A percentile compares a stretch with the other conserved stretches of the same genome.
Evolutionary conservation across 2,797 vertebrate genomes (phyloP).

Genomic region (Glossophaga mutica): DNA sequence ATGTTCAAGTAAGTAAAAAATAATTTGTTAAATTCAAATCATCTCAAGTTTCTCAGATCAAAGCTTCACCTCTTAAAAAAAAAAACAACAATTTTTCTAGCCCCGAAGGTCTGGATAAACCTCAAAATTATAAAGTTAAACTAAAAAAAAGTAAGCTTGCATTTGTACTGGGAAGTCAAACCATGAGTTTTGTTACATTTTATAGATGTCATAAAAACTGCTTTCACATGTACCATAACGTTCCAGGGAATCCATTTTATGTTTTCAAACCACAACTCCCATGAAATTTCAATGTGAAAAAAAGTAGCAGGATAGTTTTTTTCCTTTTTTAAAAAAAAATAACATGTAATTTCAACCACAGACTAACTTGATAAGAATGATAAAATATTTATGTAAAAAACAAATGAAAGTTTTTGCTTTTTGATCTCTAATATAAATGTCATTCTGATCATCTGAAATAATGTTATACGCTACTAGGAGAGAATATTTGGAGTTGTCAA

Average conservation of each 20-base stretch:
- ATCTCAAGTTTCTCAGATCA: background rate
- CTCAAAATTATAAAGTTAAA: background rate
- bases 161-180: background rate
- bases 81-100: background rate
- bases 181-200: background rate
- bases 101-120: background rate
- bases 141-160: background rate
- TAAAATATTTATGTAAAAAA: constrained; percentile 34
- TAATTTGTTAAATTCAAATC: background rate
- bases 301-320: background rate
- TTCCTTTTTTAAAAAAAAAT: background rate
- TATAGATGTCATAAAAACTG: constrained; percentile 26
- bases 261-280: constrained; percentile 1
- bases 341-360: constrained; percentile 12
- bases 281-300: constrained; percentile 48
- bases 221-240: constrained; percentile 11
- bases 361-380: background rate
- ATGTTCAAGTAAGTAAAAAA: background rate
- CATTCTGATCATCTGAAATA: background rate
- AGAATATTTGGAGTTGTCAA: background rate
- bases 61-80: background rate
- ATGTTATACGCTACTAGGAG: background rate
- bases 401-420: background rate
- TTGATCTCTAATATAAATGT: background rate
- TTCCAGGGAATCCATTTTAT: background rate